Conservation (phyloP, 1,140 invertebrate genomes). For the Zaprionus lachaisei region DNA sequence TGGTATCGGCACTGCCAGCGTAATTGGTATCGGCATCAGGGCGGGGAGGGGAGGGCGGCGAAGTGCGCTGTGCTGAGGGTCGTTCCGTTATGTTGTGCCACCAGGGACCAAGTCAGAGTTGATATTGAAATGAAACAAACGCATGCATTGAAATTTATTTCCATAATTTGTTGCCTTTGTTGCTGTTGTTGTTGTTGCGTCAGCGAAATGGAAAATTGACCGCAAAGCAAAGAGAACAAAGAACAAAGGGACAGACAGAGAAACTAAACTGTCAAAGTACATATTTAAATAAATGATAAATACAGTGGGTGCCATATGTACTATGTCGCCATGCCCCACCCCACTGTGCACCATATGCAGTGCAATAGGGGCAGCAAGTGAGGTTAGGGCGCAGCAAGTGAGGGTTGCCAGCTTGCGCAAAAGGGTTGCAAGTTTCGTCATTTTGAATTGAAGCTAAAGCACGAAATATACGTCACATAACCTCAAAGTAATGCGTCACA, state of each 20-base stretch:
- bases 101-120: conserved; percentile 3
- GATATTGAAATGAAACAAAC: conserved; percentile 1
- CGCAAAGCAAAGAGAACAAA: conserved; percentile 64
- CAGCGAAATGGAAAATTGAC: conserved; percentile 78
- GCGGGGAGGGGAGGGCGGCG: neutral
- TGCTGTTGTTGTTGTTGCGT: conserved; percentile 44
- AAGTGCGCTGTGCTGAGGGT: conserved; percentile 1
- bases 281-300: conserved; percentile 31
- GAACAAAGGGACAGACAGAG: conserved; percentile 40
- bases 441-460: neutral
- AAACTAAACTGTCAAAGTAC: conserved; percentile 28
- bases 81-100: conserved; percentile 50
- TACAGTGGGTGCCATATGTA: conserved; percentile 10
- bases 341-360: neutral
- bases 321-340: neutral
- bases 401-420: neutral
- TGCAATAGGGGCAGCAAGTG: neutral
- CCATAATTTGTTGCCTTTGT: conserved; percentile 51
- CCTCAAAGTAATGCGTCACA: neutral
- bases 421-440: neutral
- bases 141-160: conserved; percentile 56
- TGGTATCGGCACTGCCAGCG: conserved; percentile 24
- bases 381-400: neutral
- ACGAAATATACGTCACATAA: neutral
- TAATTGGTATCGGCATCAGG: conserved; percentile 41